Conservation (phyloP, 2,888 invertebrate genomes). For the Cheilosia grossa region DNA sequence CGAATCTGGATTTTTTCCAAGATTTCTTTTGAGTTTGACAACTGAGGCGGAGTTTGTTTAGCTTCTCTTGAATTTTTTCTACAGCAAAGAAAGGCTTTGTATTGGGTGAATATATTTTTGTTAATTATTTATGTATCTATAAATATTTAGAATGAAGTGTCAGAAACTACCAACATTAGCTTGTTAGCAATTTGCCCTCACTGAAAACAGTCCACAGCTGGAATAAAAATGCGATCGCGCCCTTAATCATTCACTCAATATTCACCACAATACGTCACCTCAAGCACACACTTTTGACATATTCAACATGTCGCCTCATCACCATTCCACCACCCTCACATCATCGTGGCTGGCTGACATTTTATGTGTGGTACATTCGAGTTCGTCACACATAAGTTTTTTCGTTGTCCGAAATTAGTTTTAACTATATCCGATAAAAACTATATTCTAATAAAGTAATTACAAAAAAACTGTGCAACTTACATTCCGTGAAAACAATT, state of each 20-base stretch:
- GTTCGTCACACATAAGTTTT: conserved; percentile 64
- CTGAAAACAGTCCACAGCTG: too few relatives aligned
- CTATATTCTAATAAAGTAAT: conserved; percentile 50
- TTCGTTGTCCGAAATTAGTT: conserved; percentile 16
- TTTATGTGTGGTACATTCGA: conserved; percentile 58
- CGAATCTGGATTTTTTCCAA: too few relatives aligned
- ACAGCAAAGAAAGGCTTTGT: too few relatives aligned
- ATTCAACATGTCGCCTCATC: conserved; percentile 74
- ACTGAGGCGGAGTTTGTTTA: too few relatives aligned
- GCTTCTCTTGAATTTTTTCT: too few relatives aligned
- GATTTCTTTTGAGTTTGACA: too few relatives aligned
- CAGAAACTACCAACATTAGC: too few relatives aligned
- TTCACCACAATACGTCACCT: conserved; percentile 71
- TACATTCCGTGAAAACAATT: conserved; percentile 81
- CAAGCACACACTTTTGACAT: conserved; percentile 53
- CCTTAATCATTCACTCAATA: not conserved
- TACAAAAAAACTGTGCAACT: conserved; percentile 76
- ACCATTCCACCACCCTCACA: conserved; percentile 65
- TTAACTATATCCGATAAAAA: conserved; percentile 32
- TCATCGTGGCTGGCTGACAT: conserved; percentile 70
- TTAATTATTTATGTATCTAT: too few relatives aligned
- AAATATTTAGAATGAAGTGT: too few relatives aligned
- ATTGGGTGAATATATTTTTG: too few relatives aligned
- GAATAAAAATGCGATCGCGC: conserved; percentile 6
- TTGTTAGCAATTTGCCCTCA: too few relatives aligned